Conservation (phyloP, 2,888 invertebrate genomes). For the Coelopa pilipes region DNA sequence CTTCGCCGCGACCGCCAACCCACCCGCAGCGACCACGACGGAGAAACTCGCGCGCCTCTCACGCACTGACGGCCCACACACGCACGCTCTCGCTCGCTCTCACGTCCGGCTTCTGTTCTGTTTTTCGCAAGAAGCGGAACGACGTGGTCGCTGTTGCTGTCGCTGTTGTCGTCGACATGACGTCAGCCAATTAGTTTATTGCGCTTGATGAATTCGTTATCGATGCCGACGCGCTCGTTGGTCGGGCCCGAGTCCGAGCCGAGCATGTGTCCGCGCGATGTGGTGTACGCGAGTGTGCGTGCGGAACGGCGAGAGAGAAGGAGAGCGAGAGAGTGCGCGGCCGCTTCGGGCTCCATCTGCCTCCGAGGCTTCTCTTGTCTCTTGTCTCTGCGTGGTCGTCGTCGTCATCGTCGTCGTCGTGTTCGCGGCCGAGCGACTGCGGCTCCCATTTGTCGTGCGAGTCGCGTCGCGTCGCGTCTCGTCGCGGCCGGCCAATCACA, state of each 20-base stretch:
- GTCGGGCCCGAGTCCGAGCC: background rate
- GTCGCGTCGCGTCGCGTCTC: too few species aligned
- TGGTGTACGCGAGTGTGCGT: constrained; percentile 2
- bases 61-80: background rate
- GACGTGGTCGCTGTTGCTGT: background rate
- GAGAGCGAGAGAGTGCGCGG: background rate
- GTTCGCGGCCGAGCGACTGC: background rate
- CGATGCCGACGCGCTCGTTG: constrained; percentile 16
- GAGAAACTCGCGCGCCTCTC: too few species aligned
- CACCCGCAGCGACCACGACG: background rate
- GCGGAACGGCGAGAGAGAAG: background rate
- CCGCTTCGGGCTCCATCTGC: background rate
- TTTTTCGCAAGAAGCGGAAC: background rate
- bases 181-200: constrained; percentile 39
- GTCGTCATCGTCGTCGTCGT: too few species aligned
- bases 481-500: constrained; percentile 3
- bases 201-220: constrained; percentile 38
- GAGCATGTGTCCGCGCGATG: background rate
- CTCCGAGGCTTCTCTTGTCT: background rate
- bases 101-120: constrained; percentile 8
- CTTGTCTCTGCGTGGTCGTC: background rate
- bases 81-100: background rate
- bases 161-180: constrained; percentile 27
- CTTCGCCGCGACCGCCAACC: background rate
- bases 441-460: background rate